Evolutionary conservation across 2,797 vertebrate genomes (phyloP).

Genomic region (Bradypodion ventrale): DNA sequence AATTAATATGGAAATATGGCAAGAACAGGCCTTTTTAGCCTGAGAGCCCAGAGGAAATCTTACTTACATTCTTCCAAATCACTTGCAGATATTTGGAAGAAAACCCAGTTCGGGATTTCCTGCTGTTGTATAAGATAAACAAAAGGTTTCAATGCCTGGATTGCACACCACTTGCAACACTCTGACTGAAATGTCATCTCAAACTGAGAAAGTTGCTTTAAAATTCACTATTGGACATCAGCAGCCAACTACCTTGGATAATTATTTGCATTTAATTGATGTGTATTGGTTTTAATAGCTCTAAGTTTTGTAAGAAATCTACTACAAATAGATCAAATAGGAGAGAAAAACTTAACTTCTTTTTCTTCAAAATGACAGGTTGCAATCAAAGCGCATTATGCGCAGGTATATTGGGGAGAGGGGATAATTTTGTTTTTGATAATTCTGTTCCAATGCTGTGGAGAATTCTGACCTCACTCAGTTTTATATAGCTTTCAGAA

Average conservation of each 20-base stretch:
- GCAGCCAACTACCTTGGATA: constrained; percentile 34
- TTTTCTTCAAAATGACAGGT: constrained; percentile 18
- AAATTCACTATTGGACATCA: constrained; percentile 11
- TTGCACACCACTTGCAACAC: constrained; percentile 40
- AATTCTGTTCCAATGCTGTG: too few relatives aligned
- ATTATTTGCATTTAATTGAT: constrained; percentile 47
- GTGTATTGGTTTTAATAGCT: constrained; percentile 55
- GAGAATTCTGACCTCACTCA: too few relatives aligned
- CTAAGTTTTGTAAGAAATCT: constrained; percentile 20
- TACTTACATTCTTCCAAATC: constrained; percentile 69
- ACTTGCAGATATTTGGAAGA: constrained; percentile 69
- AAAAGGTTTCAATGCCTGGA: constrained; percentile 56
- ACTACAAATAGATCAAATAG: constrained; percentile 6
- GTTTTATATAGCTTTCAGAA: too few relatives aligned
- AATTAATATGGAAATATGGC: constrained; percentile 72
- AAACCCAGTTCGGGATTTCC: constrained; percentile 68
- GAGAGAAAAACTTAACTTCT: constrained; percentile 11
- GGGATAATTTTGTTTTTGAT: too few relatives aligned
- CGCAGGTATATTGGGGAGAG: background rate
- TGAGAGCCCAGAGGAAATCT: constrained; percentile 64
- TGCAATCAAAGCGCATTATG: background rate
- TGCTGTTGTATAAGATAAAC: constrained; percentile 64
- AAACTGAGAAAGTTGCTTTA: constrained; percentile 40
- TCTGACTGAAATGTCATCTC: constrained; percentile 35
- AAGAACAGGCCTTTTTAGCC: constrained; percentile 59